phyloP scores from a whole-genome alignment of 2,113 vertebrate species.

The Pandion haliaetus region DNA sequence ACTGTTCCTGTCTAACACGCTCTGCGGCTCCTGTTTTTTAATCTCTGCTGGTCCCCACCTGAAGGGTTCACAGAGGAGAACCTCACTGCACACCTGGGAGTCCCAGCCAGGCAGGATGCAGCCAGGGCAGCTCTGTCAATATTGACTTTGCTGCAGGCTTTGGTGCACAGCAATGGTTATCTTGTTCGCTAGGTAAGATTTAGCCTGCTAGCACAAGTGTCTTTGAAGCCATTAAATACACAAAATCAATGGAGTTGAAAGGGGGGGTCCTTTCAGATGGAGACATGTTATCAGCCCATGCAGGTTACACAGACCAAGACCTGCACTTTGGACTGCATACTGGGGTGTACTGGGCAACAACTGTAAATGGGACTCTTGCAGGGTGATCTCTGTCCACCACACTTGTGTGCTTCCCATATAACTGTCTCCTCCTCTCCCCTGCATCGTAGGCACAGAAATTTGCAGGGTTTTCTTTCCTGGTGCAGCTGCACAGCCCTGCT shows the following conservation, averaged over 20 bases:
- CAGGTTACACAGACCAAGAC: not conserved
- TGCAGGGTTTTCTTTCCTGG: not conserved
- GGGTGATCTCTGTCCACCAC: not conserved
- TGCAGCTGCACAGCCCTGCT: not conserved
- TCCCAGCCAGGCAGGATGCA: not conserved
- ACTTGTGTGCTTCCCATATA: not conserved
- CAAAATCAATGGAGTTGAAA: not conserved
- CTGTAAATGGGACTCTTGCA: not conserved
- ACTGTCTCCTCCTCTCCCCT: not conserved
- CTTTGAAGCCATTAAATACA: slow-evolving; percentile 32
- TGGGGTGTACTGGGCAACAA: not conserved
- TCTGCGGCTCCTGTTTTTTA: not conserved
- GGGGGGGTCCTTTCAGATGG: not conserved
- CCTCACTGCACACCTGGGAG: not conserved
- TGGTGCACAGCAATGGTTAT: not conserved
- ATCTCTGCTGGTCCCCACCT: not conserved
- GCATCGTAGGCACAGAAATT: not conserved
- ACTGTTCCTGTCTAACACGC: not conserved
- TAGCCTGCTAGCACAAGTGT: not conserved
- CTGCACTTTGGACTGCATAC: not conserved
- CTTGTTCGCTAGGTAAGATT: not conserved
- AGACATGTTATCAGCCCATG: not conserved
- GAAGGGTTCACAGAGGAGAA: not conserved
- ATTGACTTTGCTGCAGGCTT: slow-evolving; percentile 38
- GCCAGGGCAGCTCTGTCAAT: slow-evolving; percentile 31